Evolutionary conservation across 2,113 vertebrate genomes (phyloP).

Genomic region (Gymnogyps californianus): DNA sequence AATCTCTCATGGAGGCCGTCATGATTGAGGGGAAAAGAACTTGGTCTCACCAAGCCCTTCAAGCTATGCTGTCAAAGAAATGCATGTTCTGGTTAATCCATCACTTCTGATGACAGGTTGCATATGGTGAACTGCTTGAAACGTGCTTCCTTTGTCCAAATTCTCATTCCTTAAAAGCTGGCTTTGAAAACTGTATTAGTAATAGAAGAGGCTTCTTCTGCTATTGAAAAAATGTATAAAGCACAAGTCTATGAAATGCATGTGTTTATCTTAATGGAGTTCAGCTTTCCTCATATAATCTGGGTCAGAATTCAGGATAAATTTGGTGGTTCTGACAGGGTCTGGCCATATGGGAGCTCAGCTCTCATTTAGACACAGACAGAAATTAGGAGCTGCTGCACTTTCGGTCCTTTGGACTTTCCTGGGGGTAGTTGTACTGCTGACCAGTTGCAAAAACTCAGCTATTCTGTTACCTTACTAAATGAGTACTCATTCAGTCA

Average conservation of each 20-base stretch:
- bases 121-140: background rate
- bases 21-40: background rate
- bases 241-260: background rate
- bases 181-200: background rate
- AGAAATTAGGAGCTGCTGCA: background rate
- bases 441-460: background rate
- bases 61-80: constrained; percentile 42
- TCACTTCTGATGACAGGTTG: background rate
- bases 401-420: background rate
- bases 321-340: background rate
- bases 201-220: background rate
- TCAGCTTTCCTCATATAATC: background rate
- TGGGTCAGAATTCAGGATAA: background rate
- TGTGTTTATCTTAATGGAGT: background rate
- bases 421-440: background rate
- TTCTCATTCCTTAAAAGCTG: constrained; percentile 2
- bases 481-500: background rate
- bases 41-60: background rate
- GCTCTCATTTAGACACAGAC: background rate
- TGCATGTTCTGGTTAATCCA: constrained; percentile 19
- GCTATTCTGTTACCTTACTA: background rate
- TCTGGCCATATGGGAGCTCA: background rate
- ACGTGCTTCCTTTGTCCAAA: background rate
- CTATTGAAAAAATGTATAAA: background rate
- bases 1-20: background rate